Conservation (phyloP, 2,888 invertebrate species). For the Drosophila eohydei region DNA sequence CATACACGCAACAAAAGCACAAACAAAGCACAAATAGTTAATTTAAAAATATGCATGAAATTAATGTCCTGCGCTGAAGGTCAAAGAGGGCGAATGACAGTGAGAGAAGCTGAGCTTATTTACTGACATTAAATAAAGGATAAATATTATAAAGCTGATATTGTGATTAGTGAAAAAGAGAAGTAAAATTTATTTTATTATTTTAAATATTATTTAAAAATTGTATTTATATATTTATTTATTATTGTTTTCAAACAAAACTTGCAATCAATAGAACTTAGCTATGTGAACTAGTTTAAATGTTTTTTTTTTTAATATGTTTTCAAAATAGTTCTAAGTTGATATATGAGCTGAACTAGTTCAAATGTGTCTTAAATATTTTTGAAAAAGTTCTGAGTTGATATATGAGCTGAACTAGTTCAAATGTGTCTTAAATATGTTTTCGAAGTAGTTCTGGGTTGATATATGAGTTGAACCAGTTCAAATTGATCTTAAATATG, state of each 20-base stretch:
- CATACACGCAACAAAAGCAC: conserved; percentile 46
- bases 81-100: conserved; percentile 23
- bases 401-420: too few species aligned
- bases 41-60: conserved; percentile 17
- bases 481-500: neutral
- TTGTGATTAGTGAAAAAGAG: neutral
- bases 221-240: neutral
- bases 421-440: too few species aligned
- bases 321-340: too few species aligned
- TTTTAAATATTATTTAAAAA: too few species aligned
- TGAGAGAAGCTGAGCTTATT: neutral
- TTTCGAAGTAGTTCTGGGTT: too few species aligned
- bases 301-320: too few species aligned
- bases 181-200: neutral
- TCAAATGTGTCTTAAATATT: too few species aligned
- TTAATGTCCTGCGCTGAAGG: conserved; percentile 29
- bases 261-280: neutral
- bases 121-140: neutral
- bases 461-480: neutral
- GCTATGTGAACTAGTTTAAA: neutral
- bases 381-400: too few species aligned
- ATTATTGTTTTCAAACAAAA: neutral
- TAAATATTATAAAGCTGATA: neutral
- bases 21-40: conserved; percentile 12
- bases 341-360: too few species aligned